Base-by-base conservation (phyloP, 2,888 invertebrate genomes). In the Ophioninae sp. region DNA sequence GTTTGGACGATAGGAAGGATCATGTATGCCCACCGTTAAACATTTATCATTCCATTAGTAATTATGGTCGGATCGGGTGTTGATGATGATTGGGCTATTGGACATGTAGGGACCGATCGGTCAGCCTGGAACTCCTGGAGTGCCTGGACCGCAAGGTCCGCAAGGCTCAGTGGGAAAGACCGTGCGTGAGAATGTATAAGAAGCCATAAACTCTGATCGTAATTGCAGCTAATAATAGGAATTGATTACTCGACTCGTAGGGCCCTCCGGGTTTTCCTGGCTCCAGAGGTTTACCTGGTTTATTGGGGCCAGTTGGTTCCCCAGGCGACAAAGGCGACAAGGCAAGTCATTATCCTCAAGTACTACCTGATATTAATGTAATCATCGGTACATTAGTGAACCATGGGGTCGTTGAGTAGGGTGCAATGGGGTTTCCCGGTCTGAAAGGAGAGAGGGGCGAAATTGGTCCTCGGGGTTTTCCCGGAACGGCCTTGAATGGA, bases 221-320 rank as follows among this genome's bases (percentile, higher is more conserved):
- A 30, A 17, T 30, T 51, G 59, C 10, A 39, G 20, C 39, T 6
- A 61, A n/a, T 44, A 39, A 59, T 37, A 65, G 44, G 56, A 13
- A 51, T 64, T 77, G 17, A 39, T 63, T 83, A 77, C 41, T 67
- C 91, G 91, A 91, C 91, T 23, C 41, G 13, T 88, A 93, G 86
- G 94, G 94, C 30, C 86, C 91, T 7, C 91, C 92, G 87, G 94
- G 94, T 39, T 87, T 93, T 30, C 93, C 92, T 9, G 94, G 93
- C 37, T 89, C 92, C 13, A 90, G 91, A 84, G 94, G 94, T 68
- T 85, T 90, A 22, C 89, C 91, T 87, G 95, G 94, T 58, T 90
- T 90, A 17, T 90, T 92, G 41, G 95, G 95, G 30, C 90, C 92
- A 44, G 94, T 94, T n/a, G 86, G 88, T 6, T 78, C 88, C 6